Evolutionary conservation across 2,888 invertebrate genomes (phyloP).

Genomic region (Megamerina dolium): DNA sequence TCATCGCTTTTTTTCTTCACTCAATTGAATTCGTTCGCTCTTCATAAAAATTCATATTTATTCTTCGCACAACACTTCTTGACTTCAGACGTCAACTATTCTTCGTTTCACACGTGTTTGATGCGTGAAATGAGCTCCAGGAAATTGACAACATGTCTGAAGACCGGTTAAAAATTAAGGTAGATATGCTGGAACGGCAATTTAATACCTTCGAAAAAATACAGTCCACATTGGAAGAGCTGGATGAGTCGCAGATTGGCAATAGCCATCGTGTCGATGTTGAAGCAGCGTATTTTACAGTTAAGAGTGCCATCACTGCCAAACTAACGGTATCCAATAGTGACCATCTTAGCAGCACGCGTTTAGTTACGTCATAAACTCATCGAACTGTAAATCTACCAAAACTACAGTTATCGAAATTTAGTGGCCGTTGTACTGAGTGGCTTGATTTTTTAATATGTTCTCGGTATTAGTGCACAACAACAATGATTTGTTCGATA

Average conservation of each 20-base stretch:
- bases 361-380: no score
- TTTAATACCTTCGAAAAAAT: neutral
- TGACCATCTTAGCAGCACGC: no score
- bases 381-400: neutral
- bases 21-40: no score
- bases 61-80: no score
- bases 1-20: no score
- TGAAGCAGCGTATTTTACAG: neutral
- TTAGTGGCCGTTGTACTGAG: neutral
- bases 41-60: no score
- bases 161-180: neutral
- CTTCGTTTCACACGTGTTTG: no score
- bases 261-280: neutral
- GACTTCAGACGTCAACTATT: no score
- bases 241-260: neutral
- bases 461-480: neutral
- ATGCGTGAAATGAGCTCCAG: no score
- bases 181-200: neutral
- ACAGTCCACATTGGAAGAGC: neutral
- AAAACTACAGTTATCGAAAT: neutral
- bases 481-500: conserved; percentile 7
- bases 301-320: conserved; percentile 3
- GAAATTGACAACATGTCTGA: no score
- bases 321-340: no score
- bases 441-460: conserved; percentile 4